Conservation (phyloP, 1,140 invertebrate species). For the Leucophenga varia region DNA sequence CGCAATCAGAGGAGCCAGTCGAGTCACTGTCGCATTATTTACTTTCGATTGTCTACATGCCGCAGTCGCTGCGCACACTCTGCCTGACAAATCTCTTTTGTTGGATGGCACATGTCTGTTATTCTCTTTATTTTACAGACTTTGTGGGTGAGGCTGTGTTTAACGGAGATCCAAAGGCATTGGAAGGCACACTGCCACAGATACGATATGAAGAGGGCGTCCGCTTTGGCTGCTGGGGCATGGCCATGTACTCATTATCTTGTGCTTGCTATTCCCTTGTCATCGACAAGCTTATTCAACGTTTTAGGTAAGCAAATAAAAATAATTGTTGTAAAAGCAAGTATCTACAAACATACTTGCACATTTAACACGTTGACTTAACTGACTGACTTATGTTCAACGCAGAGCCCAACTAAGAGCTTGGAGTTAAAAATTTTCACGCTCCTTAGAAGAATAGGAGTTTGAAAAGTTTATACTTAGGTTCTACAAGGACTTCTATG, state of each 20-base stretch:
- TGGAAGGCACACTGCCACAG: slow-evolving; percentile 64
- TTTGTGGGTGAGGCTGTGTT: slow-evolving; percentile 97
- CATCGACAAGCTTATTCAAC: slow-evolving; percentile 84
- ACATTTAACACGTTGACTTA: too few relatives aligned
- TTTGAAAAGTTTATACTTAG: too few relatives aligned
- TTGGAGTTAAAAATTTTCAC: too few relatives aligned
- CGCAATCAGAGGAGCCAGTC: slow-evolving; percentile 11
- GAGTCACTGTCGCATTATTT: slow-evolving; percentile 74
- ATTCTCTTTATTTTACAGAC: slow-evolving; percentile 95
- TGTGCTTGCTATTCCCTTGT: slow-evolving; percentile 89
- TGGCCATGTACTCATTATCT: slow-evolving; percentile 94
- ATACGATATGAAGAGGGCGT: slow-evolving; percentile 86
- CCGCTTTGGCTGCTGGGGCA: slow-evolving; percentile 92
- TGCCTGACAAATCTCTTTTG: slow-evolving; percentile 95
- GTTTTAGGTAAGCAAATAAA: slow-evolving; percentile 66
- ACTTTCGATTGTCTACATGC: slow-evolving; percentile 87
- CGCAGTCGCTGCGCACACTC: slow-evolving; percentile 78
- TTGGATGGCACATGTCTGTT: slow-evolving; percentile 97
- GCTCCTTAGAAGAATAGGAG: too few relatives aligned
- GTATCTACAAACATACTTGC: too few relatives aligned
- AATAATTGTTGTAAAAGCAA: too few relatives aligned
- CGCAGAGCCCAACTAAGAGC: too few relatives aligned
- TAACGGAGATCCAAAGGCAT: slow-evolving; percentile 82
- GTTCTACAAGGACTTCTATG: too few relatives aligned
- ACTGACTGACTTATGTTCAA: too few relatives aligned